phyloP scores from a whole-genome alignment of 2,888 invertebrate genomes.

The Odontothrips loti region DNA sequence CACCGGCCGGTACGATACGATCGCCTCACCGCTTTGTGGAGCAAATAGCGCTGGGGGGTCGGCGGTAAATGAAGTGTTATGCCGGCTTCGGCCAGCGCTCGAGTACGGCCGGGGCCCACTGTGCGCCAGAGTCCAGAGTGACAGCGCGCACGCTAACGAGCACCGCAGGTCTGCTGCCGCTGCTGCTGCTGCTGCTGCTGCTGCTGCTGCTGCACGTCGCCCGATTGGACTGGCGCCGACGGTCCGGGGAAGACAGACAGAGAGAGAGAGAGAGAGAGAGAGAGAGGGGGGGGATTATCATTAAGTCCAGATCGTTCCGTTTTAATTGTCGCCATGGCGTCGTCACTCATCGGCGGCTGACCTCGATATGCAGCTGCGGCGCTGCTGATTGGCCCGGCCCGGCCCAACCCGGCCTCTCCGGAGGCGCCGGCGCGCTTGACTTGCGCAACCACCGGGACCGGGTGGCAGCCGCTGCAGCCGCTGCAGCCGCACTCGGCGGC shows the following conservation, averaged over 20 bases:
- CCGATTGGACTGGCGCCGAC: not conserved
- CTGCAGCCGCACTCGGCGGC: too few species aligned
- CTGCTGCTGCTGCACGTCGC: too few species aligned
- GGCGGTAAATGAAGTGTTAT: too few species aligned
- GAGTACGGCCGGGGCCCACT: too few species aligned
- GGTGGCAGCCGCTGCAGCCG: not conserved
- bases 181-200: too few species aligned
- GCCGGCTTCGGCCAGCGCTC: too few species aligned
- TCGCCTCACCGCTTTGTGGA: too few species aligned
- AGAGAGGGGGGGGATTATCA: not conserved
- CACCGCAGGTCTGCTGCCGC: too few species aligned
- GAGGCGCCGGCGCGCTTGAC: not conserved
- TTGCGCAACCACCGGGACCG: not conserved
- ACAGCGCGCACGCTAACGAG: too few species aligned
- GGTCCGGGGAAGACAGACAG: not conserved
- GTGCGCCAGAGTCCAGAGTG: too few species aligned
- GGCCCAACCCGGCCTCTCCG: not conserved
- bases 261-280: not conserved
- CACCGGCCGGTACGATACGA: too few species aligned
- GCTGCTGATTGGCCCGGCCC: not conserved
- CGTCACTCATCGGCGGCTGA: not conserved
- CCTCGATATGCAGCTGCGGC: not conserved
- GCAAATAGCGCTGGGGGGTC: too few species aligned
- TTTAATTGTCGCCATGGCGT: not conserved
- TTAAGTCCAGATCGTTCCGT: not conserved